Evolutionary conservation across 2,113 vertebrate genomes (phyloP).

Genomic region (Podarcis muralis): DNA sequence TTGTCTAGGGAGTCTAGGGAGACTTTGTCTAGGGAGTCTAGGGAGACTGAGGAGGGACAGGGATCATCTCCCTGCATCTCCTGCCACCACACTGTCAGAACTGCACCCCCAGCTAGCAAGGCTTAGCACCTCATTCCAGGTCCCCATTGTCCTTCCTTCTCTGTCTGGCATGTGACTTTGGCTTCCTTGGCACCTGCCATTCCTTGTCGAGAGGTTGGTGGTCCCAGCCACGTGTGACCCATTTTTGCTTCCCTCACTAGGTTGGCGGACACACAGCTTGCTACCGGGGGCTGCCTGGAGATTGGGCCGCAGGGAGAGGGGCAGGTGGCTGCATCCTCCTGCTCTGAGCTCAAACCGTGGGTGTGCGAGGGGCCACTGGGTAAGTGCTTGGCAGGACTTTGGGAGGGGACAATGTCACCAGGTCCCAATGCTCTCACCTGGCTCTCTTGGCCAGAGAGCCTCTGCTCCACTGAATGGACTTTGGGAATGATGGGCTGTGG

Average conservation of each 20-base stretch:
- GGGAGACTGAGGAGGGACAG: no score
- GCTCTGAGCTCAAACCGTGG: slow-evolving; percentile 19
- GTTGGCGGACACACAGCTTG: neutral
- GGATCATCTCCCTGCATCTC: no score
- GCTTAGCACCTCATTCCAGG: no score
- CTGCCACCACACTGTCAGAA: neutral
- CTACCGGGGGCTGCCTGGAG: neutral
- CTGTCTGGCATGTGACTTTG: no score
- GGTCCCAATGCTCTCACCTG: neutral
- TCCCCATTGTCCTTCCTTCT: neutral
- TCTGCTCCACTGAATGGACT: neutral
- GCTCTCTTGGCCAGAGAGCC: neutral
- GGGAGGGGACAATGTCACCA: neutral
- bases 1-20: no score
- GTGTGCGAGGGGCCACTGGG: slow-evolving; percentile 24
- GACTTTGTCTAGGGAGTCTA: no score
- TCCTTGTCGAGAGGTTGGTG: neutral
- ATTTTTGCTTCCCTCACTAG: neutral
- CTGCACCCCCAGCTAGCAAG: neutral
- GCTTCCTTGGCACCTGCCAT: no score
- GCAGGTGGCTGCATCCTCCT: neutral
- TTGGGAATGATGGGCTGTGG: neutral
- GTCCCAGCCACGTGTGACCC: no score
- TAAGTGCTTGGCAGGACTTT: neutral
- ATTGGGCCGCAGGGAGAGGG: neutral